A percentile compares a stretch with the other conserved stretches of the same genome.
These are phyloP conservation scores for Hemibagrus guttatus DNA, from an alignment of 2,797 vertebrate species.

Conservation along the genomic window DNA sequence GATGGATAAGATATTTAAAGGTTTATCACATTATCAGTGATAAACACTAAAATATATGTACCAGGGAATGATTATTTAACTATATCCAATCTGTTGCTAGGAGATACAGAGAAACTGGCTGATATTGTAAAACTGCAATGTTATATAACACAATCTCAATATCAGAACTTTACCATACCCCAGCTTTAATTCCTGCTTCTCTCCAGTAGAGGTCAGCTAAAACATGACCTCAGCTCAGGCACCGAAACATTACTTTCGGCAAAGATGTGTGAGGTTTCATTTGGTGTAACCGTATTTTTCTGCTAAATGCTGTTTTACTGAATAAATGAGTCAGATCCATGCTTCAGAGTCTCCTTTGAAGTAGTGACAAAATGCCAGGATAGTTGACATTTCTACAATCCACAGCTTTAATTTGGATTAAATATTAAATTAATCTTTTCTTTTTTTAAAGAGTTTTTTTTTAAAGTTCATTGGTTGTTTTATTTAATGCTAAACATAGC, in stretches of 20 bases:
- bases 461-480: neutral
- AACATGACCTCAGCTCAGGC: neutral
- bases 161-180: neutral
- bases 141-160: neutral
- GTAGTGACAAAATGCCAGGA: neutral
- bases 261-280: neutral
- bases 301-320: neutral
- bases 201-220: conserved; percentile 24
- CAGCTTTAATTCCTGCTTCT: conserved; percentile 17
- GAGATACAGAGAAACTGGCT: neutral
- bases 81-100: too few species aligned
- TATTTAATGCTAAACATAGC: neutral
- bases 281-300: neutral
- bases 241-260: neutral
- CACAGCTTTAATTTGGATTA: too few species aligned
- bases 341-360: neutral
- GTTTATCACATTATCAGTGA: neutral
- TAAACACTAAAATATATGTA: neutral
- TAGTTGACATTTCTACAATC: neutral
- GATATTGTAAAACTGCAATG: neutral
- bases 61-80: neutral
- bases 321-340: neutral
- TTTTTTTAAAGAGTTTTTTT: too few species aligned
- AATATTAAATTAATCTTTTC: too few species aligned
- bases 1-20: neutral